Evolutionary conservation across 2,113 vertebrate species (phyloP), one percentile per base, ranked within the genome.

Genomic region (Ascaphus truei): DNA sequence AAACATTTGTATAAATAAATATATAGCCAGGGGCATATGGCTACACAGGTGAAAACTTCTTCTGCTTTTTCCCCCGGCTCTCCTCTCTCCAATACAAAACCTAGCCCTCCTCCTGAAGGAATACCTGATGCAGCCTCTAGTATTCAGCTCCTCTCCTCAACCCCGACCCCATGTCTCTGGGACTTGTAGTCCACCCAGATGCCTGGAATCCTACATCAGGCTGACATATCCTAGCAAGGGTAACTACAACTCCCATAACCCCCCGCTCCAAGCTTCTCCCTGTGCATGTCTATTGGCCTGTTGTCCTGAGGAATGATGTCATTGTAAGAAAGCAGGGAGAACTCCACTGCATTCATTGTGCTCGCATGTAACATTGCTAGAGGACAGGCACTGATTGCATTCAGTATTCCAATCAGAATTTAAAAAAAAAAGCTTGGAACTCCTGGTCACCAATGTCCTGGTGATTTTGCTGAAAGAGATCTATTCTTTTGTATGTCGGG

Each of bases 321-420:
- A 83, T 83, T 73, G 68, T 72, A 65, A 71, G 76, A 80, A 76
- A 79, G 31, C 62, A 73, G 73, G 67, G 77, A 73, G 77, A 79
- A 73, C 65, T 76, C 72, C 72, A 57, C 55, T 50, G 72, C 72
- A 69, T 75, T 77, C 72, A 76, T 75, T 75, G 75, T 80, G 74
- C 76, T 37, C 48, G 61, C 43, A 26, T n/a, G n/a, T n/a, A n/a
- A n/a, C n/a, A n/a, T n/a, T n/a, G n/a, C n/a, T n/a, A n/a, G n/a
- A n/a, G n/a, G n/a, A n/a, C n/a, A n/a, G n/a, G n/a, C n/a, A n/a
- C n/a, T n/a, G n/a, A n/a, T n/a, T n/a, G n/a, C n/a, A n/a, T n/a
- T n/a, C n/a, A n/a, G n/a, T n/a, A n/a, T n/a, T n/a, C n/a, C n/a
- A n/a, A n/a, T n/a, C n/a, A n/a, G n/a, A n/a, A n/a, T n/a, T n/a